Evolutionary conservation across 92 coral and sea anemone genomes (phyloP), one percentile per base, ranked within the genome.

Genomic region (Meandrina meandrites): DNA sequence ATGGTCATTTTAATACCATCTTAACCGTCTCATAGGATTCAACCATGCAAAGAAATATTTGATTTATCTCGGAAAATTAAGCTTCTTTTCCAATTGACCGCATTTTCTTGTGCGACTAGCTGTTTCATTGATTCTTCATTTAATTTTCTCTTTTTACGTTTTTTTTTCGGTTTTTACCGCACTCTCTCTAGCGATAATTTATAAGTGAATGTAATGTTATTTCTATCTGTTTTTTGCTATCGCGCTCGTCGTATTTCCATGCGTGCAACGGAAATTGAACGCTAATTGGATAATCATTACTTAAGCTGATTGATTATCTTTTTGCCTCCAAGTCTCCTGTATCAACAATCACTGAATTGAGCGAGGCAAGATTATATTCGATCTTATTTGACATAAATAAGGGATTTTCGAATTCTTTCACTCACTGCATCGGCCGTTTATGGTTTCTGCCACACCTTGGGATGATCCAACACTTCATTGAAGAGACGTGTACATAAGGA

Each of bases 261-360:
- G 76, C 84, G 84, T 66, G 76, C 60, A 81, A 16, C 17, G 15
- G 58, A n/a, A 66, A n/a, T 24, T 34, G 75, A 81, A 81, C 42
- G 62, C 18, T 81, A 36, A 81, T 81, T 64, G 36, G 40, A 76
- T 81, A 6, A 2, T 42, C 69, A n/a, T 34, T 35, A 13, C 0
- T 13, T 58, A 1, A 18, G 74, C 82, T 4, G 70, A 54, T 79
- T 78, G 47, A 53, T 78, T 79, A 57, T 79, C 37, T 77, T 77
- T 50, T 42, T 24, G 34, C 57, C 17, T 28, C 28, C 37, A 45
- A 6, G 32, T 56, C 48, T 9, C 82, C 82, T 56, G 30, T 54
- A 30, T 21, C 28, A 15, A 54, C 40, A 8, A 9, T 54, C 48
- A 40, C 30, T 60, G 31, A 57, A 70, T 57, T 79, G 11, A 19